A percentile compares a stretch with the other conserved stretches of the same genome.
These are phyloP conservation scores for Micropterix aruncella DNA, from an alignment of 2,888 invertebrate genomes.

Conservation along the genomic window DNA sequence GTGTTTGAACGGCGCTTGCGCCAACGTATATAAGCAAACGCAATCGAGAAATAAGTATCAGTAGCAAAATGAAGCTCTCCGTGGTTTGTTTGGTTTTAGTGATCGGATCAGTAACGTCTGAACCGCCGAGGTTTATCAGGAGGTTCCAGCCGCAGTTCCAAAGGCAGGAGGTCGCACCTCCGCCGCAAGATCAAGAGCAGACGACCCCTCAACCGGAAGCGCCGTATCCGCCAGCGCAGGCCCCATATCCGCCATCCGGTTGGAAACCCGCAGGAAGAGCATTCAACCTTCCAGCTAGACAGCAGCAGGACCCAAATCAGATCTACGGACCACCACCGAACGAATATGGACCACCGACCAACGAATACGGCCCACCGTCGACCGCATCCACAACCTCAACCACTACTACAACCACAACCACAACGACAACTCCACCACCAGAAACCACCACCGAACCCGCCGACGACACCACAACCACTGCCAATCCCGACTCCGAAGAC, in stretches of 20 bases:
- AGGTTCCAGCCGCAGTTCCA: conserved; percentile 19
- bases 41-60: too few species aligned
- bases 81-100: conserved; percentile 21
- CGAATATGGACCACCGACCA: conserved; percentile 24
- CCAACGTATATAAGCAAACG: too few species aligned
- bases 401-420: conserved; percentile 18
- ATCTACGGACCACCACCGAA: conserved; percentile 30
- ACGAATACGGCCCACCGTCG: conserved; percentile 24
- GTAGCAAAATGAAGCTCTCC: conserved; percentile 25
- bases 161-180: conserved; percentile 18
- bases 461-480: conserved; percentile 13
- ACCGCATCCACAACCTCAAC: conserved; percentile 13
- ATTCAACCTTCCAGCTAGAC: conserved; percentile 26
- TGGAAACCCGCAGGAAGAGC: conserved; percentile 21
- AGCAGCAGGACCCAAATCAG: conserved; percentile 23
- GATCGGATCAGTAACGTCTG: conserved; percentile 23
- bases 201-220: conserved; percentile 16
- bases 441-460: conserved; percentile 20
- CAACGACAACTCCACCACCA: conserved; percentile 23
- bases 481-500: conserved; percentile 13
- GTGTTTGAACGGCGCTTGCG: too few species aligned
- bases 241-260: conserved; percentile 26
- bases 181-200: conserved; percentile 15
- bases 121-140: conserved; percentile 24
- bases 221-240: conserved; percentile 16